Evolutionary conservation across 2,113 vertebrate genomes (phyloP), one percentile per base, ranked within the genome.

Genomic region (Sterrhoptilus dennistouni): DNA sequence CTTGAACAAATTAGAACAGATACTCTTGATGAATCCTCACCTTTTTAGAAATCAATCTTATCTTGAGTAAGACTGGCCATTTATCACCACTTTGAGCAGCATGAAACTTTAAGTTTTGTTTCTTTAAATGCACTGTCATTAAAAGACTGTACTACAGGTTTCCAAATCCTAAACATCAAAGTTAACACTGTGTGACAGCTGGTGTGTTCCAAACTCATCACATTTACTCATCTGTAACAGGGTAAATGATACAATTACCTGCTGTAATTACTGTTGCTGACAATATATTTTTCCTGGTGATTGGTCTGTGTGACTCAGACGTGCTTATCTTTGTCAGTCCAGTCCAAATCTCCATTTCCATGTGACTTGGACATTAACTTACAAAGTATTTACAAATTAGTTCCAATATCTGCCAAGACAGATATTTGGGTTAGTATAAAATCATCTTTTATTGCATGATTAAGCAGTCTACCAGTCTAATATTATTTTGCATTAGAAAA

Each of bases 221-320:
- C 96, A 96, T 95, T 97, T 97, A 97, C 95, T 97, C 95, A 83
- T 96, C 96, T 97, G 95, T 98, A 97, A 97, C 98, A 97, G 95
- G 96, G 96, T 94, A 98, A 98, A 98, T 98, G 96, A 98, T 97
- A 98, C 96, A 98, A 98, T 98, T 98, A 98, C 97, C 97, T 97
- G 92, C 89, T 97, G 90, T 98, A 98, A 98, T 98, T 98, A 98
- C 97, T 97, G 85, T 90, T 96, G 96, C 95, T 97, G 97, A 98
- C 98, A 98, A 96, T 96, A 93, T 83, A 87, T 95, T 96, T 95
- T 97, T 97, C 95, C 97, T 83, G 33, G 82, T 96, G 97, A 97
- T 95, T 72, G 70, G 70, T 96, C 79, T 96, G 92, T 95, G 94
- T 97, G 97, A 97, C 95, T 97, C 95, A 96, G 87, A 97, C 80